Evolutionary conservation across 2,888 invertebrate genomes (phyloP), one percentile per base, ranked within the genome.

Genomic region (Chaetogeoica ovagalla): DNA sequence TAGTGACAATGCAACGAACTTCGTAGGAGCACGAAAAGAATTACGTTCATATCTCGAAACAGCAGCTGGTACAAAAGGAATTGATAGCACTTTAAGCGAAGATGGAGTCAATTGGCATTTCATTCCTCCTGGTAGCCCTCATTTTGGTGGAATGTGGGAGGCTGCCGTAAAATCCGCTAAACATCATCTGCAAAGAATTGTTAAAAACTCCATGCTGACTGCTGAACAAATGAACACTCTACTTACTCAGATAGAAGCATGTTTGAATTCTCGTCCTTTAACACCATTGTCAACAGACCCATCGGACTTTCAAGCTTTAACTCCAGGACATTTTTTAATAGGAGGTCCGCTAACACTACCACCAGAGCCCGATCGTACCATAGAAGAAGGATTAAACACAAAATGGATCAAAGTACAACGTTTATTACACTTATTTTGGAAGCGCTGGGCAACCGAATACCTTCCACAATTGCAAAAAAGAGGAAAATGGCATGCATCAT

Each of bases 1-100:
- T 75, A 83, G 81, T 37, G 85, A 85, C 60, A 85, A 85, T 81
- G 85, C 84, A 6, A 82, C 82, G 3, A 84, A 83, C 65, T 84
- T 84, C 82, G 62, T 30, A 5, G 62, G 30, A 62, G 62, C 15
- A 2, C 30, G 30, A 30, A 62, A 15, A 15, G 30, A 62, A 15
- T 37, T 62, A 5, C 62, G 7, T 23, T 15, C 13, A 30, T 13
- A 62, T 30, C 15, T 62, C 4, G 23, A 9, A 60, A 11, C 57
- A 17, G 17, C 57, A 19, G 3, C 57, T n/a, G 60, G 60, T 0
- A 9, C 11, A 23, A 23, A 30, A 23, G 9, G 11, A 60, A 19
- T 60, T 11, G 60, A 13, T 60, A 23, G 11, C 13, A 23, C 19
- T 30, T 15, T 60, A 11, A 13, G 23, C 19, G 15, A 60, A 8